A percentile compares a stretch with the other conserved stretches of the same genome.
These are phyloP conservation scores for Bergia sp. DNA, from an alignment of 92 coral and sea anemone genomes.

Conservation along the genomic window DNA sequence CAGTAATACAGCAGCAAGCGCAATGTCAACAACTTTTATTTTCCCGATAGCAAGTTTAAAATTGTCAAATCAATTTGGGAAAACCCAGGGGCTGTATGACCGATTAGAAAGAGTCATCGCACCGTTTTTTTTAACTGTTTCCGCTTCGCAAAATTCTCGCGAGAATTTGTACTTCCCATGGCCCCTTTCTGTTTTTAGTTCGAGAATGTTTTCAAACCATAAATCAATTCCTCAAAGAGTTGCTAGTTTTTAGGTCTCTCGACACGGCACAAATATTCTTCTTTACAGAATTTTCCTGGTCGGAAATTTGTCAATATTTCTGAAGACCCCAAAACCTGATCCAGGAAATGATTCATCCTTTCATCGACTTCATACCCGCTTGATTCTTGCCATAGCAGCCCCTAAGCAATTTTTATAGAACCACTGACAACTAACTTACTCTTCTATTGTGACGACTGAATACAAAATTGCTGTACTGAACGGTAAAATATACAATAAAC, in stretches of 20 bases:
- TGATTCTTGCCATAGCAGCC: background rate
- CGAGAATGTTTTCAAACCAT: background rate
- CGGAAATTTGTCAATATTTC: background rate
- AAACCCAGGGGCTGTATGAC: background rate
- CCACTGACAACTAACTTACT: background rate
- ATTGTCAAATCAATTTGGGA: background rate
- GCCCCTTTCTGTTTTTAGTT: background rate
- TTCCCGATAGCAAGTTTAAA: slow-evolving; percentile 13
- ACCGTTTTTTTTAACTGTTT: background rate
- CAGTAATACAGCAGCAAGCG: background rate
- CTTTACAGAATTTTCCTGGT: background rate
- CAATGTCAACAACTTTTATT: slow-evolving; percentile 2
- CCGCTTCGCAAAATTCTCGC: background rate
- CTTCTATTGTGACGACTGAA: background rate
- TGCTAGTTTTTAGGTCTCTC: background rate
- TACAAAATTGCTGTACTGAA: background rate
- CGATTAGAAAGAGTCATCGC: background rate
- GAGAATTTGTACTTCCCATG: background rate
- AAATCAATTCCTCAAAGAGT: background rate
- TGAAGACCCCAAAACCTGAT: background rate
- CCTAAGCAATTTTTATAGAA: background rate
- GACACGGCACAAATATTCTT: background rate
- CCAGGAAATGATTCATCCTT: background rate
- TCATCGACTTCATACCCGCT: background rate
- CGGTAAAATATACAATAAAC: background rate